A percentile compares a stretch with the other conserved stretches of the same genome.
These are phyloP conservation scores for Corythornis madagascariensis DNA, from an alignment of 2,113 vertebrate species.

Conservation along the genomic window DNA sequence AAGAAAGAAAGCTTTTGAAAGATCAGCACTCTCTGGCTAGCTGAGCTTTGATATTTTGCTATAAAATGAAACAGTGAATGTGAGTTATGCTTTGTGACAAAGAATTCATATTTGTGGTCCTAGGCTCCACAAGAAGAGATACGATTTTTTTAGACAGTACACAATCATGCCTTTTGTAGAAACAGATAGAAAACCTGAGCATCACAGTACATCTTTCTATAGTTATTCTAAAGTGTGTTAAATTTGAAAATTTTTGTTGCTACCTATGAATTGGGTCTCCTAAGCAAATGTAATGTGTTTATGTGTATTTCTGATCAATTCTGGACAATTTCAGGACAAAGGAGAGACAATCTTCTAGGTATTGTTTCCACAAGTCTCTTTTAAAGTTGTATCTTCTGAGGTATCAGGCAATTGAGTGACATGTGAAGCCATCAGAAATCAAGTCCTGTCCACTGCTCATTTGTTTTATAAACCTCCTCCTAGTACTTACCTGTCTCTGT, in stretches of 20 bases:
- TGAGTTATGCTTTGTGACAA: background rate
- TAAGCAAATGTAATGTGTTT: background rate
- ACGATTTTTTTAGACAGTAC: background rate
- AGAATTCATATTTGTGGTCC: background rate
- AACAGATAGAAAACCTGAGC: background rate
- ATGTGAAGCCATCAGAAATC: background rate
- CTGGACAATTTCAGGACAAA: background rate
- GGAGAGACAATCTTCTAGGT: background rate
- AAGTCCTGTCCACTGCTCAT: background rate
- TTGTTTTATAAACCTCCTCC: background rate
- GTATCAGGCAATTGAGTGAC: background rate
- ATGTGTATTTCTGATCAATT: background rate
- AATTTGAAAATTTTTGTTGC: background rate
- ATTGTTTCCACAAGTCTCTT: background rate
- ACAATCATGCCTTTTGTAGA: background rate
- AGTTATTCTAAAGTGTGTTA: background rate
- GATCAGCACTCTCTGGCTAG: slow-evolving; percentile 18
- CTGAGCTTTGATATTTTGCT: background rate
- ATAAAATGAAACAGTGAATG: background rate
- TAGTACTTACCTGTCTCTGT: background rate
- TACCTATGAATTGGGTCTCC: background rate
- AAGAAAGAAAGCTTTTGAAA: background rate
- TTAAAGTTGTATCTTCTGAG: background rate
- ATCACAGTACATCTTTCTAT: background rate
- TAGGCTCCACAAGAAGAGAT: background rate